Evolutionary conservation across 2,113 vertebrate species (phyloP).

Genomic region (Scopus umbretta): DNA sequence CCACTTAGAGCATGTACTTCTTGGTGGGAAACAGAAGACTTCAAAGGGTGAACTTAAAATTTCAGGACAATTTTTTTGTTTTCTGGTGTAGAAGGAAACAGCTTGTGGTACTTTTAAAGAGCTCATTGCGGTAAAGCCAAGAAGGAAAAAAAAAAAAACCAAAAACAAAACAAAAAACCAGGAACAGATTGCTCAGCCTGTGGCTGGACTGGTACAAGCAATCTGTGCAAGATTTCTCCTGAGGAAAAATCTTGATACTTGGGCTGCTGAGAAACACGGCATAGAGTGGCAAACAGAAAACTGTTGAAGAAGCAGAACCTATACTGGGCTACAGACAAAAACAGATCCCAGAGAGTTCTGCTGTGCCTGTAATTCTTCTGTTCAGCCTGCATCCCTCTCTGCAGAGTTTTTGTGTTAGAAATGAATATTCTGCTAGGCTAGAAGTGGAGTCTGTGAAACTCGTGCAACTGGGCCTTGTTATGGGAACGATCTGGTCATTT

Average conservation of each 20-base stretch:
- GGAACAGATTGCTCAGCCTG: conserved; percentile 53
- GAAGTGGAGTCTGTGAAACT: not conserved
- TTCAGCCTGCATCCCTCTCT: not conserved
- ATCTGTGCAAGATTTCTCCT: conserved; percentile 53
- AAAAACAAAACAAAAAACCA: not conserved
- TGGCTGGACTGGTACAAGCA: conserved; percentile 48
- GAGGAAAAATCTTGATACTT: conserved; percentile 14
- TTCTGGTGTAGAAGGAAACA: not conserved
- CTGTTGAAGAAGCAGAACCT: not conserved
- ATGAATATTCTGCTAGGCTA: not conserved
- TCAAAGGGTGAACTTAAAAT: not conserved
- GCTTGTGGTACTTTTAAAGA: conserved; percentile 29
- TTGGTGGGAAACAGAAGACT: not conserved
- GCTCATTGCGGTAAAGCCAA: not conserved
- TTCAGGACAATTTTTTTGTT: not conserved
- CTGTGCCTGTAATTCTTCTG: not conserved
- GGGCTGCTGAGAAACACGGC: not conserved
- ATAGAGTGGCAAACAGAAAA: not conserved
- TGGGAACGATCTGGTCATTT: not conserved
- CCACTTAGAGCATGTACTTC: not conserved
- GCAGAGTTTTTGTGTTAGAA: not conserved
- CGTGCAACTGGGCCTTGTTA: not conserved
- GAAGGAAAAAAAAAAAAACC: not conserved
- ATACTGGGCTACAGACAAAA: not conserved
- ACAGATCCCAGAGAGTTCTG: not conserved